Evolutionary conservation across 2,113 vertebrate genomes (phyloP).

Genomic region (Astatotilapia flaviijosephi): DNA sequence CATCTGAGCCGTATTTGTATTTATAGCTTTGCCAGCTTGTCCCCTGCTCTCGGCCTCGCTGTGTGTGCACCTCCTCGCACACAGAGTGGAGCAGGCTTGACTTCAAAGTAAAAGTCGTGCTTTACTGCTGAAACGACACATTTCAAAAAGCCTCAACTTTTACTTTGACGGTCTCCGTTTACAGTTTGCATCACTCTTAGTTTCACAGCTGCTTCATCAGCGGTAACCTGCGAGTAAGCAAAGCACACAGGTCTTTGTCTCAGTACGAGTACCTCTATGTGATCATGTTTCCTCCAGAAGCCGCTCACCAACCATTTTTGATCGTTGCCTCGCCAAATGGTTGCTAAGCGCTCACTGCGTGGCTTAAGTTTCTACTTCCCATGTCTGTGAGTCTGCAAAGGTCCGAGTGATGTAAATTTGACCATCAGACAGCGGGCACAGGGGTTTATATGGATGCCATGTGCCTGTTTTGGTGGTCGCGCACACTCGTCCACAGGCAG

Average conservation of each 20-base stretch:
- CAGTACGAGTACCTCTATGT: background rate
- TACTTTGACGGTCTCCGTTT: background rate
- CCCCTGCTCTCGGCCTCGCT: background rate
- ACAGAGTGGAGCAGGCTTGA: background rate
- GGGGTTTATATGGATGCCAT: background rate
- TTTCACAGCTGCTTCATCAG: rapidly evolving
- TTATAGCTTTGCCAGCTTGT: rapidly evolving
- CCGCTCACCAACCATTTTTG: background rate
- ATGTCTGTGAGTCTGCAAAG: background rate
- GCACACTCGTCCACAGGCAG: background rate
- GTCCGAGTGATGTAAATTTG: background rate
- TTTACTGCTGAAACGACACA: background rate
- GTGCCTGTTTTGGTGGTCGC: background rate
- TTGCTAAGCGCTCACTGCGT: background rate
- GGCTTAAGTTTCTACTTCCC: background rate
- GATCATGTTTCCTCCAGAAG: background rate
- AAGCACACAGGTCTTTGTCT: background rate
- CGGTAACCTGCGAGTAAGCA: background rate
- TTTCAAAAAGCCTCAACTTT: background rate
- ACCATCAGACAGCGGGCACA: background rate
- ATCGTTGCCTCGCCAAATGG: background rate
- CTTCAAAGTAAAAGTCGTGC: background rate
- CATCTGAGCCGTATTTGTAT: background rate
- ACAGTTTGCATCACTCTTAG: background rate
- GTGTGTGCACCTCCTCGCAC: rapidly evolving